A percentile compares a stretch with the other conserved stretches of the same genome.
phyloP scores from a whole-genome alignment of 2,888 invertebrate species.

The Dicyrtoma fusca region DNA sequence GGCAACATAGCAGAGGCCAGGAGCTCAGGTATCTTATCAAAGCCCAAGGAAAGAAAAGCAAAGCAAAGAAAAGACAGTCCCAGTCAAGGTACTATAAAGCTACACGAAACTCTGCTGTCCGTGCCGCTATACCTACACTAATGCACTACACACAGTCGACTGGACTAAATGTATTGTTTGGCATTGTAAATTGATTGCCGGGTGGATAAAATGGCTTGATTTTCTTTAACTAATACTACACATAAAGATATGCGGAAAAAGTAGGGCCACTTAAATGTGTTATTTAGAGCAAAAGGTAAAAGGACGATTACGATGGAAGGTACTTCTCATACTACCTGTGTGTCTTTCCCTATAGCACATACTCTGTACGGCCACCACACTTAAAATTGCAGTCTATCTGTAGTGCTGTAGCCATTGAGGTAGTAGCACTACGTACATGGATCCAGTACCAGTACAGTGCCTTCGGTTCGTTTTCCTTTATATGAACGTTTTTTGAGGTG shows the following conservation, averaged over 20 bases:
- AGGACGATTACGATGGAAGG: not conserved
- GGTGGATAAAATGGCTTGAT: constrained; percentile 13
- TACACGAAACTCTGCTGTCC: too few species aligned
- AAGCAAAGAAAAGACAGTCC: too few species aligned
- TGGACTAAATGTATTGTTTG: not conserved
- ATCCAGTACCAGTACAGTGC: too few species aligned
- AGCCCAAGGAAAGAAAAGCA: not conserved
- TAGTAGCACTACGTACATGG: too few species aligned
- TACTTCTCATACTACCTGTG: too few species aligned
- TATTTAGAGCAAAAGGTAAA: constrained; percentile 25
- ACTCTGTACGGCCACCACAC: too few species aligned
- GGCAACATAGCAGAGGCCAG: not conserved
- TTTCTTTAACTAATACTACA: not conserved
- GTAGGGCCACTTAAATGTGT: constrained; percentile 17
- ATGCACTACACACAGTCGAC: not conserved
- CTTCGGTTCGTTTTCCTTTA: too few species aligned
- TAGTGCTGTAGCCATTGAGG: too few species aligned
- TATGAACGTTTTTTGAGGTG: too few species aligned
- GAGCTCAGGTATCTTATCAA: constrained; percentile 18
- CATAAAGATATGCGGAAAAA: constrained; percentile 22
- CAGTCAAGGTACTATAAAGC: too few species aligned
- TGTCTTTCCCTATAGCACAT: too few species aligned
- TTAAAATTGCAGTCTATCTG: too few species aligned
- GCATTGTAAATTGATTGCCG: constrained; percentile 13
- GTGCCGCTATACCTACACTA: not conserved